Evolutionary conservation across 1,140 invertebrate species (phyloP), one percentile per base, ranked within the genome.

Genomic region (Cepaea nemoralis): DNA sequence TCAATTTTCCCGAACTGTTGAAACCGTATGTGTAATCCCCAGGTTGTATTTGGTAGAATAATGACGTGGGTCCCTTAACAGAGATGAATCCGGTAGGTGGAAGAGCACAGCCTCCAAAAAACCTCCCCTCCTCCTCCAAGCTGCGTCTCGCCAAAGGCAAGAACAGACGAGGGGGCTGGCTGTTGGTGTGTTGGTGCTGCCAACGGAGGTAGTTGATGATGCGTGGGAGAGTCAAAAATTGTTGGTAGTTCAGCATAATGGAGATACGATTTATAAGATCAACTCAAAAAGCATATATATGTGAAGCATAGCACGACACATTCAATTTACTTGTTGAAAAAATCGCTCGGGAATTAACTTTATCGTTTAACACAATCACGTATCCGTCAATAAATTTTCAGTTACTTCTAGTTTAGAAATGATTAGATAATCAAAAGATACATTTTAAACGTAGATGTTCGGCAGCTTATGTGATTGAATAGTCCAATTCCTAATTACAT

Each of bases 11-110:
- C 0, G 35, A 24, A 19, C 45, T 48, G 69, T 39, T 73, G 45
- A 80, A 73, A 3, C 67, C 78, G 12, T 50, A 27, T 12, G 35
- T 31, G 48, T 73, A 80, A 33, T 35, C 73, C 1, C 39, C 16
- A 1, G 78, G 78, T 1, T 48, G 14, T 1, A 80, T 35, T 33
- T 50, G 45, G 59, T 55, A 37, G 42, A 27, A 3, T 1, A 27
- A 33, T 16, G 78, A 80, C 6, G 12, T n/a, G 22, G 78, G 78
- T 1, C 40, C 24, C 5, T 73, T 35, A 14, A 80, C 42, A 27
- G 39, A 33, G 1, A 67, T 14, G 39, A 35, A 80, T 22, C 67
- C 69, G 5, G 77, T 27, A 27, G 50, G 1, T 37, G 75, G 31
- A 16, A 35, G 40, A 24, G 0, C 16, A 31, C 45, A 50, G 45